A percentile compares a stretch with the other conserved stretches of the same genome.
These are phyloP conservation scores for Sycon ciliatum DNA, from an alignment of 37 sponge, comb jelly and placozoan species.

Conservation along the genomic window DNA sequence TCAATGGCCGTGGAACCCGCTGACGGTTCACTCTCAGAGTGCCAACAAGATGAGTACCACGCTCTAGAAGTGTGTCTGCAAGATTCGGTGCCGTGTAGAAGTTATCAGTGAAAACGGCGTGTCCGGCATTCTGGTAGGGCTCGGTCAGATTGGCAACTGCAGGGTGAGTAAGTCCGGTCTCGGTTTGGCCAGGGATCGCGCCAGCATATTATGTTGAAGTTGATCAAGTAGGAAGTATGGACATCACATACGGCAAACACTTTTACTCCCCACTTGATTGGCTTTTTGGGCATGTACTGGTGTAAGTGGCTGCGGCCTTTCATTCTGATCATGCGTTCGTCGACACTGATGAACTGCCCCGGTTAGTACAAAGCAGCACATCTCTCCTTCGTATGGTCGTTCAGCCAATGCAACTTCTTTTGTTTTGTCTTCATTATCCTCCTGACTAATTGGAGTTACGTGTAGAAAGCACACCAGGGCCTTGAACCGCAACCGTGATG, in stretches of 20 bases:
- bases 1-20: background rate
- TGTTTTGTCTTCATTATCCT: too few relatives aligned
- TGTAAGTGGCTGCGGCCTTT: conserved; percentile 24
- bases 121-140: background rate
- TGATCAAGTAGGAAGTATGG: too few relatives aligned
- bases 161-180: too few relatives aligned
- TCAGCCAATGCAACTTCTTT: too few relatives aligned
- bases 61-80: background rate
- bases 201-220: too few relatives aligned
- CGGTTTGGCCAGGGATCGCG: too few relatives aligned
- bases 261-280: conserved; percentile 40
- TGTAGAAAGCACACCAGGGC: too few relatives aligned
- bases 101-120: background rate
- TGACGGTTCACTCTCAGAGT: conserved; percentile 10
- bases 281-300: conserved; percentile 43
- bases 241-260: conserved; percentile 31
- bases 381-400: too few relatives aligned
- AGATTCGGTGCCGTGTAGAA: conserved; percentile 12
- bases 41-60: background rate
- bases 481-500: too few relatives aligned
- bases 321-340: conserved; percentile 38
- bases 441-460: too few relatives aligned
- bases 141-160: background rate
- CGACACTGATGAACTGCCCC: conserved; percentile 1
- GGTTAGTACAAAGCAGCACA: too few relatives aligned